Base-by-base conservation (phyloP, 2,113 vertebrate genomes). In the Scytalopus superciliaris region DNA sequence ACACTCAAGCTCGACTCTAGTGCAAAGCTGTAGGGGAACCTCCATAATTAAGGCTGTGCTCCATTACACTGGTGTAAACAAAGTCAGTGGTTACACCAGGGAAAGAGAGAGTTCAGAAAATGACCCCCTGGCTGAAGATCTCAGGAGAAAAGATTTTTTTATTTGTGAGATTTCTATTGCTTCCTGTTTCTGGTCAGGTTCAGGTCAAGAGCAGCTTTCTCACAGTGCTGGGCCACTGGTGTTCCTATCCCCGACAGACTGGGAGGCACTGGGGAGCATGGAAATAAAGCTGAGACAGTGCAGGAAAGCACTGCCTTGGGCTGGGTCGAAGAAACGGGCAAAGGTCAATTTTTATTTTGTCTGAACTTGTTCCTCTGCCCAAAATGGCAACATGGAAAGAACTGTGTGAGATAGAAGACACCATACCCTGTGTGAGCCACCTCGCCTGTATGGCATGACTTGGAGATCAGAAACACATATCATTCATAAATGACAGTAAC, bases 121-220 rank as follows among this genome's bases (percentile, higher is more conserved):
- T 92, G 90, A 92, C 85, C 93, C 76, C 53, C 69, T 90, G 69
- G 31, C 73, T 90, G 86, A 92, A 73, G 53, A 82, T 96, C 96
- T 96, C 95, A 82, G 88, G 94, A 96, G 96, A 96, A 88, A 96
- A 92, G 37, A 10, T 14, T 53, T 72, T 94, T 53, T 87, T 87
- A 73, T 76, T 27, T 68, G 75, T 94, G 88, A 89, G 93, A 84
- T 87, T 92, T 84, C 96, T 92, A 96, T 95, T 96, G 62, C 92
- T 97, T 97, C 96, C 96, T 94, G 90, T 96, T 94, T 94, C 96
- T 97, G 96, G 95, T 97, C 95, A 95, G 95, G 96, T 94, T 94
- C 86, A 87, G 96, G 96, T 97, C 96, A 97, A 92, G 86, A 96
- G 45, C 57, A 89, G 92, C 88, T 95, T 97, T 96, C 96, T 96